Conservation (phyloP, 1,140 invertebrate genomes). For the Pseudomyrmex pallidus region DNA sequence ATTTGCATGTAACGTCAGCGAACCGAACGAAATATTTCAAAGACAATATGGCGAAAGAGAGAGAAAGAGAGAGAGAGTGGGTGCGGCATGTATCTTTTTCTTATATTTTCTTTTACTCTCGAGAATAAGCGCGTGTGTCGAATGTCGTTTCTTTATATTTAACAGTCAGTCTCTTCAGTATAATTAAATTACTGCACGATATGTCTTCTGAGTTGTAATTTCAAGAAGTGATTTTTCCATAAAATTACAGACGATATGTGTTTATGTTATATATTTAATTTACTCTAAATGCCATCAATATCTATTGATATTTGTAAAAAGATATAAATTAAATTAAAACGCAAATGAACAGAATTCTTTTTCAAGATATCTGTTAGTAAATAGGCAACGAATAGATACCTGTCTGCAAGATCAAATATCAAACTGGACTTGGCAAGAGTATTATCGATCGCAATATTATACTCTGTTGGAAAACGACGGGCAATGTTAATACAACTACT, state of each 20-base stretch:
- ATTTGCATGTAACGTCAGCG: constrained; percentile 64
- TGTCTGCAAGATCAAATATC: too few species aligned
- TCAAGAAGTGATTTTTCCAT: not conserved
- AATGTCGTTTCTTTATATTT: constrained; percentile 3
- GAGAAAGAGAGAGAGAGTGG: constrained; percentile 2
- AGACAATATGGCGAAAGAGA: constrained; percentile 40
- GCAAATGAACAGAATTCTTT: too few species aligned
- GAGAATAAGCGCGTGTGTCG: not conserved
- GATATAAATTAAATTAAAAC: too few species aligned
- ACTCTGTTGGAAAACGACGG: constrained; percentile 27
- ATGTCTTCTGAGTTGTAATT: not conserved
- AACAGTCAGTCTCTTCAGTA: constrained; percentile 1
- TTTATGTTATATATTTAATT: not conserved
- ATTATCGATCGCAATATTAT: constrained; percentile 58
- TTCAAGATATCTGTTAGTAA: too few species aligned
- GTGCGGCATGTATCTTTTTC: constrained; percentile 39
- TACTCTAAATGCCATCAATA: not conserved
- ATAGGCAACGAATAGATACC: too few species aligned
- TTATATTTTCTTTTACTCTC: constrained; percentile 25
- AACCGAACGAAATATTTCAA: constrained; percentile 63
- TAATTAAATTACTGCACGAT: constrained; percentile 28
- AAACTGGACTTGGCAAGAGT: not conserved
- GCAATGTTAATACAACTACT: constrained; percentile 48
- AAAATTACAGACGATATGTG: not conserved
- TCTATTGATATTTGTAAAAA: not conserved